Percentiles rank a stretch among this genome's conserved stretches.
Evolutionary conservation across 2,113 vertebrate genomes (phyloP).

Genomic region (Thymallus thymallus): DNA sequence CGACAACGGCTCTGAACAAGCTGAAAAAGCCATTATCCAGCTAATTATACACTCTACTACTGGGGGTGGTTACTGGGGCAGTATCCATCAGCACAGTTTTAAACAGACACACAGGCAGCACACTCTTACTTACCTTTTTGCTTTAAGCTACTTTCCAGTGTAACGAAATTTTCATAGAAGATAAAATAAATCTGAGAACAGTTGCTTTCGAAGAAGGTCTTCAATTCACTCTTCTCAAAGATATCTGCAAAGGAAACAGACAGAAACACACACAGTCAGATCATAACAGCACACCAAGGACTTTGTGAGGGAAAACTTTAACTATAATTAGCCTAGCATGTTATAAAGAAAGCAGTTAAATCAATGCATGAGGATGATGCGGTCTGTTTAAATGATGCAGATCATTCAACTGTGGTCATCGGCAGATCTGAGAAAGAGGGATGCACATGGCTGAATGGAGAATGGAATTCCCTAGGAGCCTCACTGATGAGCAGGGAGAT

Average conservation of each 20-base stretch:
- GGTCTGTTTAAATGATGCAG: background rate
- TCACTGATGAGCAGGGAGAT: background rate
- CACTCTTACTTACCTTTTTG: slow-evolving; percentile 86
- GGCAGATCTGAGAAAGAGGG: background rate
- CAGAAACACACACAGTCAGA: slow-evolving; percentile 5
- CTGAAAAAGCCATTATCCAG: background rate
- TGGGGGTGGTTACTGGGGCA: background rate
- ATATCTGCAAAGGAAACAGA: slow-evolving; percentile 79
- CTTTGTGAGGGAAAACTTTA: background rate
- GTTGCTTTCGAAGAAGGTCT: slow-evolving; percentile 94
- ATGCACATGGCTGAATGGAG: background rate
- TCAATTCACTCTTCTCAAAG: slow-evolving; percentile 91
- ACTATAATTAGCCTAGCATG: background rate
- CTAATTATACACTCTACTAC: background rate
- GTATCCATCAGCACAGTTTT: background rate
- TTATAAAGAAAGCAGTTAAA: background rate
- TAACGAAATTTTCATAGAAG: slow-evolving; percentile 99
- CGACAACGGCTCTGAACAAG: background rate
- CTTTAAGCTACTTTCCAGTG: slow-evolving; percentile 98
- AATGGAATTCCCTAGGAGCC: background rate
- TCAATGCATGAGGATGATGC: background rate
- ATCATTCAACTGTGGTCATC: background rate
- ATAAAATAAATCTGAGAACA: slow-evolving; percentile 99
- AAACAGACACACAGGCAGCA: background rate
- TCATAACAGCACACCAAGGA: background rate